Conservation (phyloP, 2,797 vertebrate genomes). For the Melopsittacus undulatus region DNA sequence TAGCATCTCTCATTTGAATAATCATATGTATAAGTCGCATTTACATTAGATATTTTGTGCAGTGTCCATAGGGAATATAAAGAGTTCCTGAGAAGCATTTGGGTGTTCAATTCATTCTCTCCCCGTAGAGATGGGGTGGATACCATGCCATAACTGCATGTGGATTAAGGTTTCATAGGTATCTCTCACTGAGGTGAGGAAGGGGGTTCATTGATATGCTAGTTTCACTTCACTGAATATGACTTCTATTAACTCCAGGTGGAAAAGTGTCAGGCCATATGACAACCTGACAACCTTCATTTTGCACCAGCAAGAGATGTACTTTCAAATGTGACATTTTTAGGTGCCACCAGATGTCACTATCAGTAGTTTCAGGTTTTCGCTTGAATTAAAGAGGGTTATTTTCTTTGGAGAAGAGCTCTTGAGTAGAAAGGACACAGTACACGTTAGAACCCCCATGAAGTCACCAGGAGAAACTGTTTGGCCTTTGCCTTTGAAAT, state of each 20-base stretch:
- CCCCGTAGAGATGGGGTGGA: background rate
- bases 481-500: background rate
- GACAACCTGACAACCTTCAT: background rate
- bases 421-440: background rate
- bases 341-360: constrained; percentile 47
- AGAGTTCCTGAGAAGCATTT: background rate
- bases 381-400: background rate
- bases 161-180: background rate
- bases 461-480: background rate
- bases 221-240: background rate
- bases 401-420: background rate
- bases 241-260: background rate
- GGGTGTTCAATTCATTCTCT: background rate
- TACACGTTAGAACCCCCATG: background rate
- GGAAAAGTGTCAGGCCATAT: background rate
- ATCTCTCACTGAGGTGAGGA: background rate
- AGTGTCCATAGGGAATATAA: background rate
- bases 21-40: background rate
- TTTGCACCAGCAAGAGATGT: background rate
- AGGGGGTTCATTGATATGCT: background rate
- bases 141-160: background rate
- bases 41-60: background rate
- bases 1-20: constrained; percentile 15
- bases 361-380: constrained; percentile 15
- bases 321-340: constrained; percentile 24